Evolutionary conservation across 2,888 invertebrate species (phyloP).

Genomic region (Lamellibrachia columna): DNA sequence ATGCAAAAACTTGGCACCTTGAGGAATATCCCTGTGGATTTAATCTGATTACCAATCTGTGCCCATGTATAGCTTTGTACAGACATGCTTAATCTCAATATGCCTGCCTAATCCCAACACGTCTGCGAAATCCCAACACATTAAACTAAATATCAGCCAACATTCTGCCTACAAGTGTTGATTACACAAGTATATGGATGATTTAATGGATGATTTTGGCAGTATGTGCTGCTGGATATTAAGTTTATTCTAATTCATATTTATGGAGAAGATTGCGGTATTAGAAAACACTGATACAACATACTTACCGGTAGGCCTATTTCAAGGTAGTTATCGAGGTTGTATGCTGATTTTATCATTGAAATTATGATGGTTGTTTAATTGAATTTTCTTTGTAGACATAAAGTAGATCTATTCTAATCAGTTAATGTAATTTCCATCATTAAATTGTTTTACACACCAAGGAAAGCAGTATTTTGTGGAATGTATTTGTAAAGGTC

Average conservation of each 20-base stretch:
- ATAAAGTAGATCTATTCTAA: neutral
- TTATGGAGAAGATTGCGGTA: neutral
- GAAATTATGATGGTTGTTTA: constrained; percentile 17
- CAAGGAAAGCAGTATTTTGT: neutral
- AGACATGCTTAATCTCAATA: neutral
- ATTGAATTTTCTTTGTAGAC: neutral
- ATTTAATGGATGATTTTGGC: neutral
- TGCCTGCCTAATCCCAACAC: neutral
- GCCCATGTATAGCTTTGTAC: neutral
- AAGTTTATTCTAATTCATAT: neutral
- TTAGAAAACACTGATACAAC: neutral
- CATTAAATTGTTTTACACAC: neutral
- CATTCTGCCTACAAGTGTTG: neutral
- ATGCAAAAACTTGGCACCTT: neutral
- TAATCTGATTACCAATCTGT: neutral
- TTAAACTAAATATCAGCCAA: neutral
- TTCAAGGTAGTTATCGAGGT: neutral
- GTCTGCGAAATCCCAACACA: neutral
- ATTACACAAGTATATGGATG: neutral
- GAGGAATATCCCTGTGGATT: neutral
- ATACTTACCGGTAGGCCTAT: neutral
- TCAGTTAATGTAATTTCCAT: neutral
- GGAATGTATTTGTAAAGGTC: neutral
- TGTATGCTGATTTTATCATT: neutral
- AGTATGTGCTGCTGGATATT: neutral